Base-by-base conservation (phyloP, 2,888 invertebrate genomes). In the Phengaris alcon region DNA sequence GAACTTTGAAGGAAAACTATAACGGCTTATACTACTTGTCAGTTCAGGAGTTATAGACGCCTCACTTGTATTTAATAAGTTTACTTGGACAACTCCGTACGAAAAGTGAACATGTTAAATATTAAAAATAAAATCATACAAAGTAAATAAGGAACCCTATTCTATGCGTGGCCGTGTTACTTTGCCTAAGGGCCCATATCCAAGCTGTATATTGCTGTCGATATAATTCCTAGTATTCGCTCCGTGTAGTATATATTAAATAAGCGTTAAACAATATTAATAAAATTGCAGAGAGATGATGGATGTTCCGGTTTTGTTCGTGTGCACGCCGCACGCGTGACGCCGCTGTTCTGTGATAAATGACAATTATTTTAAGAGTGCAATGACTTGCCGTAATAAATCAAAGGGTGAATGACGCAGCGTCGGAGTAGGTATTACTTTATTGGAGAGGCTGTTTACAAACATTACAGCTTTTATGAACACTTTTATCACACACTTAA, bases 341-440 rank as follows among this genome's bases (percentile, higher is more conserved):
- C 69, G 13, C 44, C 74, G 70, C 70, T 68, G 76, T 76, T 64
- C 48, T 72, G 68, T 79, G 79, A 80, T 78, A 79, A 79, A 79
- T 79, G 79, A 79, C 79, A 78, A 79, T 80, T 78, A 79, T 79
- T 79, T 78, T 79, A 78, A 78, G 78, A 77, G 79, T 76, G 69
- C 75, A 74, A 52, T 70, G 74, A 69, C 75, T 35, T 68, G 54
- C 59, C 68, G 69, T 55, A 74, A 79, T 79, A 77, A 76, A 78
- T 79, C 79, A 79, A 73, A 73, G 74, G 74, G 74, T 77, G 75
- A 74, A 72, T 72, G 72, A 72, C 72, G 10, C 22, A 72, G 72
- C 70, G 51, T 9, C 48, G 70, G 35, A 44, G 64, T 35, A 64
- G 64, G 64, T 35, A 64, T 64, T 64, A 64, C 64, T 44, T 64